Evolutionary conservation across 2,797 vertebrate genomes (phyloP).

Genomic region (Hippoglossus hippoglossus): DNA sequence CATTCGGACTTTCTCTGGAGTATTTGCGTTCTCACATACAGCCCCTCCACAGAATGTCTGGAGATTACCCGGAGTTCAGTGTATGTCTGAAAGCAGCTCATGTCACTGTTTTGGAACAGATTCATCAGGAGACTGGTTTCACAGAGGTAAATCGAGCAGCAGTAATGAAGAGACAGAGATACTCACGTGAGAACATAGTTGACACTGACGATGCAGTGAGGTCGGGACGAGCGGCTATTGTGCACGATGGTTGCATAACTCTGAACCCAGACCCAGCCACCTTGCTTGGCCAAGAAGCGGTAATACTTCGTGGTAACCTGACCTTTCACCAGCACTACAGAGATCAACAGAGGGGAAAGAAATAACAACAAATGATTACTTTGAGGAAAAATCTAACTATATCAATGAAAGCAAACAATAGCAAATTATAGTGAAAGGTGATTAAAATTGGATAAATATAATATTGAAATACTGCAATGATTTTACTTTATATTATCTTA

Average conservation of each 20-base stretch:
- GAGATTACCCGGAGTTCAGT: background rate
- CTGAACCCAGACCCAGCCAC: conserved; percentile 99
- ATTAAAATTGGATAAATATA: background rate
- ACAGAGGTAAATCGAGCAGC: background rate
- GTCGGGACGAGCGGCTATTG: conserved; percentile 97
- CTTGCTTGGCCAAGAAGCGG: conserved; percentile 94
- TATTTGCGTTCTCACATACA: no score
- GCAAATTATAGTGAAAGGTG: background rate
- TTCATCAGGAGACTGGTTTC: background rate
- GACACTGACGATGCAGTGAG: conserved; percentile 98
- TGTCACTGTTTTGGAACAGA: no score
- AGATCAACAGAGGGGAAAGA: background rate
- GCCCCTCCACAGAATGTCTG: no score
- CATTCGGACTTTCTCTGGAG: background rate
- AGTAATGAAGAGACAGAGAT: background rate
- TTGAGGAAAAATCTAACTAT: background rate
- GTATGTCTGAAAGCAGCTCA: no score
- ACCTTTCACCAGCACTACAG: conserved; percentile 94
- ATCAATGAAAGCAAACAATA: background rate
- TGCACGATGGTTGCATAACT: conserved; percentile 98
- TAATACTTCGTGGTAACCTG: conserved; percentile 99
- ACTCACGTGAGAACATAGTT: conserved; percentile 99
- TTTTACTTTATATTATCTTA: background rate
- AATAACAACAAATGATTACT: background rate
- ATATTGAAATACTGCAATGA: background rate